These are phyloP conservation scores for Remorina albescens DNA, from an alignment of 2,797 vertebrate genomes.

Conservation along the genomic window DNA sequence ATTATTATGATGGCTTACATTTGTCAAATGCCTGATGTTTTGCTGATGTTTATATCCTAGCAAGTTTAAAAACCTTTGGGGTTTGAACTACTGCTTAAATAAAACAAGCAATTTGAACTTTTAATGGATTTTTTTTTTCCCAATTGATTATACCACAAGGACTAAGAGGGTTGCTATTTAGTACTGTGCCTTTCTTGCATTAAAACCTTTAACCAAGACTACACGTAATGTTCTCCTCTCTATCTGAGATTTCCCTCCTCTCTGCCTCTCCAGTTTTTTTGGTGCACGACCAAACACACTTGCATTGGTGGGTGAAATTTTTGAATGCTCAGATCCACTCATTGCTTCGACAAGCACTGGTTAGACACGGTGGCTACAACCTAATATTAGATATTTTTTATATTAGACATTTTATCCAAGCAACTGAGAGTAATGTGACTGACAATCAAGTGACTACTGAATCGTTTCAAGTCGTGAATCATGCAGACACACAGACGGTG, in stretches of 20 bases:
- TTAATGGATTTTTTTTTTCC: too few relatives aligned
- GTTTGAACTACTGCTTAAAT: too few relatives aligned
- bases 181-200: neutral
- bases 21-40: too few relatives aligned
- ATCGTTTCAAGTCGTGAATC: constrained; percentile 9
- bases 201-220: neutral
- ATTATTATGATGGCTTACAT: too few relatives aligned
- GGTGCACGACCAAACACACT: constrained; percentile 34
- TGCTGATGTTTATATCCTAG: too few relatives aligned
- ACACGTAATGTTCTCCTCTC: neutral
- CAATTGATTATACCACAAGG: neutral
- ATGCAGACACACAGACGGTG: constrained; percentile 19
- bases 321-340: constrained; percentile 40
- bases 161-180: neutral
- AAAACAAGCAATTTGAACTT: too few relatives aligned
- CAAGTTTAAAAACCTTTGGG: too few relatives aligned
- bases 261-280: neutral
- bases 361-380: constrained; percentile 43
- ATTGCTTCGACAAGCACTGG: constrained; percentile 5
- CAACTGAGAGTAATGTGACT: constrained; percentile 16
- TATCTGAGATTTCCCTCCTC: neutral
- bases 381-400: constrained; percentile 33
- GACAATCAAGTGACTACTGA: constrained; percentile 43
- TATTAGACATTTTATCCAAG: constrained; percentile 24
- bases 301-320: constrained; percentile 31